These are phyloP conservation scores for Chinchilla lanigera DNA, from an alignment of 2,113 vertebrate species.

Conservation along the genomic window DNA sequence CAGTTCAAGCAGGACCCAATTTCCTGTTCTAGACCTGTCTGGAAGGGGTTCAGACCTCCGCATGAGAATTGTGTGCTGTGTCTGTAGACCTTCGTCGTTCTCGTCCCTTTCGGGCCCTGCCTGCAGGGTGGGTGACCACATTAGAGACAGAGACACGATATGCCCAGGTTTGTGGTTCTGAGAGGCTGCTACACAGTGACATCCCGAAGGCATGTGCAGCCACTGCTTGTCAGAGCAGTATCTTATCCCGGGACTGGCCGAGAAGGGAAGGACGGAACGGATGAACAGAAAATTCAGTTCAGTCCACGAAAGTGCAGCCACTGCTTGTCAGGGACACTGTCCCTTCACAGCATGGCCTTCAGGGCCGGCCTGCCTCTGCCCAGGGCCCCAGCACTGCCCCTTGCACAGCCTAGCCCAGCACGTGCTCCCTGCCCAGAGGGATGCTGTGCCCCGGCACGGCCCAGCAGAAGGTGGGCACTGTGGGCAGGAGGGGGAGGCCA, in stretches of 20 bases:
- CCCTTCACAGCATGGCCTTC: conserved; percentile 79
- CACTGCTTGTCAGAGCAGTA: conserved; percentile 86
- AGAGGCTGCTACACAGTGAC: neutral
- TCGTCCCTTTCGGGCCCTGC: conserved; percentile 21
- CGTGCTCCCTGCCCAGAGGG: neutral
- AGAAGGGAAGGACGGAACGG: too few species aligned
- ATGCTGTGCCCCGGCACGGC: neutral
- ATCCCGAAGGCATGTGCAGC: conserved; percentile 77
- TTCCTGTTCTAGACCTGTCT: neutral
- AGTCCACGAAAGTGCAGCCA: too few species aligned
- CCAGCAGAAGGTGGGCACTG: neutral
- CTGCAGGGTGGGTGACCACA: neutral
- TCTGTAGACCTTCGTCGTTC: neutral
- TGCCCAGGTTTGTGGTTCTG: neutral
- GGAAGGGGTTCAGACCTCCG: neutral
- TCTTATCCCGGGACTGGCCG: too few species aligned
- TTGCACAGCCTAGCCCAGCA: neutral
- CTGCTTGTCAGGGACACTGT: conserved; percentile 84
- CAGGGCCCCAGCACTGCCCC: neutral
- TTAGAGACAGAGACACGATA: neutral
- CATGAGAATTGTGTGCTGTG: neutral
- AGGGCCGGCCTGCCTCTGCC: conserved; percentile 82
- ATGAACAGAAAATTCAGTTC: too few species aligned
- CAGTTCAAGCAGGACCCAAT: neutral
- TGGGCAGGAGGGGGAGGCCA: too few species aligned